A percentile compares a stretch with the other conserved stretches of the same genome.
These are phyloP conservation scores for Passer montanus DNA, from an alignment of 2,113 vertebrate species.

Conservation along the genomic window DNA sequence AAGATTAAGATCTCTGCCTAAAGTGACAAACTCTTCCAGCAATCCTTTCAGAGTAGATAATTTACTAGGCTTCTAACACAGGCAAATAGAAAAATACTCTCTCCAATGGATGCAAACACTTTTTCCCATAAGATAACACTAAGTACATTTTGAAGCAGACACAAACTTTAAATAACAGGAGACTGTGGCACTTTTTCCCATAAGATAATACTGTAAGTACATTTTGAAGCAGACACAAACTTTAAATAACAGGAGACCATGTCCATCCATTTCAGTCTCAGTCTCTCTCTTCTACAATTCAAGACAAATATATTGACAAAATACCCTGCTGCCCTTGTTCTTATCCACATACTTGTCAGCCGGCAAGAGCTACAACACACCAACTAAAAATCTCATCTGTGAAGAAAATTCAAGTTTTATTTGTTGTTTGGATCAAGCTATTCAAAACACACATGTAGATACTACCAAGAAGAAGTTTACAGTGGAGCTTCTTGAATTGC, in stretches of 20 bases:
- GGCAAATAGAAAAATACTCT: not conserved
- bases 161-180: not conserved
- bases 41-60: not conserved
- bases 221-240: not conserved
- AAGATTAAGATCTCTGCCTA: not conserved
- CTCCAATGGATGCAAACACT: not conserved
- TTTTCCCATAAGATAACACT: not conserved
- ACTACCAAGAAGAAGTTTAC: not conserved
- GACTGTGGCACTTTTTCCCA: not conserved
- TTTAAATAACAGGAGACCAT: not conserved
- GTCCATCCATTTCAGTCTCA: not conserved
- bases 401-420: not conserved
- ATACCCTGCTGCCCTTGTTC: not conserved
- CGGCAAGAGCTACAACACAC: not conserved
- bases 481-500: not conserved
- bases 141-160: not conserved
- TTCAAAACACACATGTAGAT: not conserved
- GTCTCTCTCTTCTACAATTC: not conserved
- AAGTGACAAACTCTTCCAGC: not conserved
- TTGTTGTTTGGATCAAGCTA: not conserved
- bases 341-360: not conserved
- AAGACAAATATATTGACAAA: not conserved
- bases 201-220: not conserved
- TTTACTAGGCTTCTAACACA: not conserved
- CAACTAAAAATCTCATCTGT: not conserved